Evolutionary conservation across 2,113 vertebrate species (phyloP).

Genomic region (Gallinago media): DNA sequence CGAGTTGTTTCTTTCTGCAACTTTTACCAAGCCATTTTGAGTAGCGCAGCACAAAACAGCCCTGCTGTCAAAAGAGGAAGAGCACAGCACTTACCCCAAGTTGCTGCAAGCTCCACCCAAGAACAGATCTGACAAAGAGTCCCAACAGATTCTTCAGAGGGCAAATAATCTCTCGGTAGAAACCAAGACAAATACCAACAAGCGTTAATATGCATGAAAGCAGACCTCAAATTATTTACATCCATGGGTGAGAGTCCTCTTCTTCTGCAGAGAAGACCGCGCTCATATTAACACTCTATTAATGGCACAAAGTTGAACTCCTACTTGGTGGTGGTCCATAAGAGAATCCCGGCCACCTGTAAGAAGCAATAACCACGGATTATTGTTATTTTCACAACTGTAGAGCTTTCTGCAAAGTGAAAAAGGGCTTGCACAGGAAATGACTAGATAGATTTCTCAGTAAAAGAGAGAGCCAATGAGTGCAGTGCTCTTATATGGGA

Average conservation of each 20-base stretch:
- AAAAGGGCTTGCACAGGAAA: slow-evolving; percentile 44
- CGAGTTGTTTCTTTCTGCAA: not conserved
- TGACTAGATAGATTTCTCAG: slow-evolving; percentile 31
- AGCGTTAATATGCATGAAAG: not conserved
- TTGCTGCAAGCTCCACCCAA: slow-evolving; percentile 61
- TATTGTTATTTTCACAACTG: not conserved
- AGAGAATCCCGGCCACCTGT: not conserved
- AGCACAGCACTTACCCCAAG: slow-evolving; percentile 42
- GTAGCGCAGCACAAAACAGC: not conserved
- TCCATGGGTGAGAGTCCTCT: not conserved
- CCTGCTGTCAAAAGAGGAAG: slow-evolving; percentile 18
- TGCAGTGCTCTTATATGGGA: slow-evolving; percentile 65
- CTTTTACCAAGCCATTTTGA: not conserved
- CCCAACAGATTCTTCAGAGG: not conserved
- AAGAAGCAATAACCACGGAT: not conserved
- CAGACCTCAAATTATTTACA: not conserved
- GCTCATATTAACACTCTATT: not conserved
- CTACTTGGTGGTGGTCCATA: not conserved
- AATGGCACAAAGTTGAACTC: accelerated
- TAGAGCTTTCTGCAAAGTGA: not conserved
- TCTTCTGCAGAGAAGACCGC: not conserved
- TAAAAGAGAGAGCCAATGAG: slow-evolving; percentile 42
- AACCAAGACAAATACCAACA: not conserved
- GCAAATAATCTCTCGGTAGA: not conserved
- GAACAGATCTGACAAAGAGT: not conserved